phyloP scores from a whole-genome alignment of 2,113 vertebrate species.

The Petrocephalus zakoni region DNA sequence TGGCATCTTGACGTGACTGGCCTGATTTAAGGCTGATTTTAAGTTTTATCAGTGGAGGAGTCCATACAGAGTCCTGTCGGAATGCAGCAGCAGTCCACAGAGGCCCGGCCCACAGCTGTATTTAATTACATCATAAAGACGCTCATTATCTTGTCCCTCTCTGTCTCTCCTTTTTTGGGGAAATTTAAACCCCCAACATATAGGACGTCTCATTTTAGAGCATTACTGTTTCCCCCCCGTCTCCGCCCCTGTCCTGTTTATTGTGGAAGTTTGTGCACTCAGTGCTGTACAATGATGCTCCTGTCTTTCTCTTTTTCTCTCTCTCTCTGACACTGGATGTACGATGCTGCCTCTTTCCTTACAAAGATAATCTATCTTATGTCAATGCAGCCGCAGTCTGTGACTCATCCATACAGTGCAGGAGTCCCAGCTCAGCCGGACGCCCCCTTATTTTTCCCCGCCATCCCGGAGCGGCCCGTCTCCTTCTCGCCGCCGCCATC shows the following conservation, averaged over 20 bases:
- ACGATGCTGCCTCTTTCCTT: constrained; percentile 63
- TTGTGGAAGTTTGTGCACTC: constrained; percentile 8
- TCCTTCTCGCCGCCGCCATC: constrained; percentile 93
- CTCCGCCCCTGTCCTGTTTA: background rate
- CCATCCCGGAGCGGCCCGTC: constrained; percentile 86
- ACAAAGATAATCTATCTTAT: constrained; percentile 88
- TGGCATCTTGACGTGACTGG: background rate
- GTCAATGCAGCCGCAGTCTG: constrained; percentile 88
- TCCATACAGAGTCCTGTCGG: background rate
- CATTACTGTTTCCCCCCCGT: background rate
- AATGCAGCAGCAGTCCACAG: background rate
- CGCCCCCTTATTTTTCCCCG: constrained; percentile 80
- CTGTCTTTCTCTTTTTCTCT: constrained; percentile 26
- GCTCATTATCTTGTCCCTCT: constrained; percentile 2
- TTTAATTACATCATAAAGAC: constrained; percentile 35
- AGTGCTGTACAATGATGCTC: constrained; percentile 5
- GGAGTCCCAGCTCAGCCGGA: constrained; percentile 78
- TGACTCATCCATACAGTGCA: constrained; percentile 74
- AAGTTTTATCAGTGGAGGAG: background rate
- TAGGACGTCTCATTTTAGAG: background rate
- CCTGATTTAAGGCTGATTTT: background rate
- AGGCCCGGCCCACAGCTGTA: constrained; percentile 34
- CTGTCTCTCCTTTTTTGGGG: constrained; percentile 20
- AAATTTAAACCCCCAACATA: background rate
- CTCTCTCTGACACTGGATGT: constrained; percentile 34